phyloP scores from a whole-genome alignment of 2,797 vertebrate genomes.

The Diceros bicornis region DNA sequence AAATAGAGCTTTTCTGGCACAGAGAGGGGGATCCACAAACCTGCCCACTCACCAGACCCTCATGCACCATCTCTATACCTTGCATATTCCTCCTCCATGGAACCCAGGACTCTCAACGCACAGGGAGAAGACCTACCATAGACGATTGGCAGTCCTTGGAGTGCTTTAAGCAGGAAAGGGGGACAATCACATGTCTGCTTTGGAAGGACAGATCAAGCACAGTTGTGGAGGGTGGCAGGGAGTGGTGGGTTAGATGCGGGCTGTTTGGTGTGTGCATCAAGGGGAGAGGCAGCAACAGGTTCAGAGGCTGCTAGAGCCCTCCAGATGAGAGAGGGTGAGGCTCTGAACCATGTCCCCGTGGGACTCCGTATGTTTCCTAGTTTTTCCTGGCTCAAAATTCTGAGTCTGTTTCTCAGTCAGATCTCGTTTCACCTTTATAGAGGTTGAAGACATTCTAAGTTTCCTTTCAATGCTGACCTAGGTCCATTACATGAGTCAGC shows the following conservation, averaged over 20 bases:
- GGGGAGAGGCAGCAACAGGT: neutral
- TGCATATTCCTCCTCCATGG: too few relatives aligned
- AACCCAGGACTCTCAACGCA: neutral
- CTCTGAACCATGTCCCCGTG: rapidly evolving
- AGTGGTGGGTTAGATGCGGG: rapidly evolving
- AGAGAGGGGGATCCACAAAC: neutral
- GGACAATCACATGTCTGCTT: neutral
- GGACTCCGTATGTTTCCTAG: neutral
- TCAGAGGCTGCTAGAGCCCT: neutral
- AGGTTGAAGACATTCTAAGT: neutral
- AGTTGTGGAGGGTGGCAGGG: too few relatives aligned
- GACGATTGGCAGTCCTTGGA: rapidly evolving
- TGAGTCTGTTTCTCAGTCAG: neutral
- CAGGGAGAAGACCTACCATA: rapidly evolving
- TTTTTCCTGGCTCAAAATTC: neutral
- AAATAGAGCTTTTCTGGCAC: neutral
- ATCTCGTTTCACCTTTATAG: neutral
- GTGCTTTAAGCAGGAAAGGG: too few relatives aligned
- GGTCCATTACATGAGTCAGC: neutral
- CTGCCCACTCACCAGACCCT: neutral
- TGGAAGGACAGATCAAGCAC: neutral
- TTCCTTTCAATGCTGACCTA: neutral
- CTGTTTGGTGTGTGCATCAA: rapidly evolving
- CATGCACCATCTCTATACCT: rapidly evolving
- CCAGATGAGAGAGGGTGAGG: neutral